Evolutionary conservation across 2,797 vertebrate genomes (phyloP), one percentile per base, ranked within the genome.

Genomic region (Microctenopoma stevenorrisi): DNA sequence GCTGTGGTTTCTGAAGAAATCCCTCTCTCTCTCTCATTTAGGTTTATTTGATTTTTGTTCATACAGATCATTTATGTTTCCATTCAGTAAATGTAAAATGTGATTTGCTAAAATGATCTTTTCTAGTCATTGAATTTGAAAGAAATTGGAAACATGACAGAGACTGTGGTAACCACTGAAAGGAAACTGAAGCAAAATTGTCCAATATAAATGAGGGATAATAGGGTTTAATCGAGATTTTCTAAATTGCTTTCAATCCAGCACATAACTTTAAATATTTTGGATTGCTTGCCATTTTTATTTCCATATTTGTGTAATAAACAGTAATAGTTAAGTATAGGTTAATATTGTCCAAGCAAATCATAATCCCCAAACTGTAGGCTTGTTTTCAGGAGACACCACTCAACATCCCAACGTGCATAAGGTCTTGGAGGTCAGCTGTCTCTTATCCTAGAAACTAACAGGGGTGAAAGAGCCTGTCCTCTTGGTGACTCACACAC

Each of bases 81-180:
- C 88, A 89, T 86, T 82, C 71, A 83, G 84, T 80, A 76, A 88
- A 89, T 62, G 35, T 83, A 52, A 81, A 87, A 86, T 77, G 64
- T 79, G 64, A 83, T 89, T 88, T 77, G 60, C 81, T 77, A 73
- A 82, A 93, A 90, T 83, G 15, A 84, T 86, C 70, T 86, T 86
- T 80, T 85, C 64, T 88, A 78, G 77, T 83, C 64, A 86, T 68
- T 79, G 75, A 79, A 84, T 76, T 75, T 81, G 83, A 90, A 84
- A 81, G 78, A 80, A 84, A 78, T 65, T 71, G 72, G 77, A 78
- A 73, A 67, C 64, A 65, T 71, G 76, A 81, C 74, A 82, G 72
- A 78, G 42, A 55, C 64, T 57, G 64, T 50, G 76, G 73, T 76
- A 74, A 75, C 72, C 53, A n/a, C 59, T 78, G 56, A 83, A 82